phyloP scores from a whole-genome alignment of 2,888 invertebrate genomes.

The Smittia sp. region DNA sequence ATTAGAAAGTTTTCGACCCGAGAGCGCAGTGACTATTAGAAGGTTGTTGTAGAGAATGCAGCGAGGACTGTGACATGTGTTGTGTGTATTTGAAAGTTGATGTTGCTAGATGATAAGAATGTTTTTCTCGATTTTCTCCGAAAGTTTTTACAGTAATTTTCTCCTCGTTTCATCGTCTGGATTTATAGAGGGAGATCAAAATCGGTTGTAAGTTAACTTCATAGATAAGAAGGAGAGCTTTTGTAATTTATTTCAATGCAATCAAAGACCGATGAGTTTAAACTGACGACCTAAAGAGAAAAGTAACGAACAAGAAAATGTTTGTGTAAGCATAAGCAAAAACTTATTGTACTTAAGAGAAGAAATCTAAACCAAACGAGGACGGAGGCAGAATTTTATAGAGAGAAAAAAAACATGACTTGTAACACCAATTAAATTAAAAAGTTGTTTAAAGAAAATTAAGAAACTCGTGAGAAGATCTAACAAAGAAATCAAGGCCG shows the following conservation, averaged over 20 bases:
- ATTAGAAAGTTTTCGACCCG: not conserved
- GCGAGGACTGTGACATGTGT: constrained; percentile 32
- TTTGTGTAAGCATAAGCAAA: not conserved
- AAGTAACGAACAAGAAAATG: not conserved
- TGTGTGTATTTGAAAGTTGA: constrained; percentile 25
- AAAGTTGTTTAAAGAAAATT: not conserved
- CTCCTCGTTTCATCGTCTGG: not conserved
- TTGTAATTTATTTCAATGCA: constrained; percentile 5
- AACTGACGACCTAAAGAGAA: not conserved
- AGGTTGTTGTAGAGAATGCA: not conserved
- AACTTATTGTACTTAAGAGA: not conserved
- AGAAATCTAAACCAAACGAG: not conserved
- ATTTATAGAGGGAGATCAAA: not conserved
- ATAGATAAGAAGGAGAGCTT: not conserved
- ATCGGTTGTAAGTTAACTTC: not conserved
- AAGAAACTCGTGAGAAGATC: not conserved
- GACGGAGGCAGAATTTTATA: not conserved
- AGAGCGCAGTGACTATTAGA: not conserved
- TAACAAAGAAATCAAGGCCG: not conserved
- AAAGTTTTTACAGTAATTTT: not conserved
- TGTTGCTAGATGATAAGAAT: constrained; percentile 32
- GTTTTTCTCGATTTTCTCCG: not conserved
- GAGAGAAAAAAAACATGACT: not conserved
- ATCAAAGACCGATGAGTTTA: not conserved
- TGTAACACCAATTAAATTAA: constrained; percentile 12